Base-by-base conservation (phyloP, 2,888 invertebrate genomes). In the Drosophila dives region DNA sequence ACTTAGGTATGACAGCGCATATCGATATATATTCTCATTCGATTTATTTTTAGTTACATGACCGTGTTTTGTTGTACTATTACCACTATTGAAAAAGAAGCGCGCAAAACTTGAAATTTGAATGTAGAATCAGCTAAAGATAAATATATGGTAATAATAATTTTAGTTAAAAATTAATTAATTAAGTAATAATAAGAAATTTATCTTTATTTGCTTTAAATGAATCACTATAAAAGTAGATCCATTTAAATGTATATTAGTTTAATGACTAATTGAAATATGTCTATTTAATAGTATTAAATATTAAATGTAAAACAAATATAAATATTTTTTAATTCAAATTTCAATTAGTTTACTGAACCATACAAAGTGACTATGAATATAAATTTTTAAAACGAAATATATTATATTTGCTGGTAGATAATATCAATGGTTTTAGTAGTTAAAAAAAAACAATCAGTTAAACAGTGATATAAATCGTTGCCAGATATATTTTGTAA, bases 1-100 rank as follows among this genome's bases (percentile, higher is more conserved):
- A 26, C 15, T 23, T 69, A 60, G 70, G 59, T 64, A 58, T 76
- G 75, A 2, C 3, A 54, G 34, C 10, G 15, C 11, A 42, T 64
- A 70, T 75, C 76, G 76, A 75, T 64, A 69, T 12, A 3, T 38
- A 10, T 3, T 29, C 4, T 1, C 3, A 64, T 15, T 75, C 76
- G 76, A 75, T 75, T 49, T 17, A 3, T 20, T 5, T 20, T 12
- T 0, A 20, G 6, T 50, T n/a, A 50, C 55, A 55, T 40, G 23
- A 40, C 11, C 29, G 20, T 34, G 29, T 29, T 49, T 63, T 34
- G 6, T 17, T 48, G 12, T 23, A 34, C n/a, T 29, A 29, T n/a
- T n/a, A 29, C 2, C 40, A 49, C 48, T 23, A 8, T 23, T 7
- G 1, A 12, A 12, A 40, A n/a, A 3, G 17, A 12, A 15, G 66